A percentile compares a stretch with the other conserved stretches of the same genome.
phyloP scores from a whole-genome alignment of 2,888 invertebrate species.

The Aphrophora alni region DNA sequence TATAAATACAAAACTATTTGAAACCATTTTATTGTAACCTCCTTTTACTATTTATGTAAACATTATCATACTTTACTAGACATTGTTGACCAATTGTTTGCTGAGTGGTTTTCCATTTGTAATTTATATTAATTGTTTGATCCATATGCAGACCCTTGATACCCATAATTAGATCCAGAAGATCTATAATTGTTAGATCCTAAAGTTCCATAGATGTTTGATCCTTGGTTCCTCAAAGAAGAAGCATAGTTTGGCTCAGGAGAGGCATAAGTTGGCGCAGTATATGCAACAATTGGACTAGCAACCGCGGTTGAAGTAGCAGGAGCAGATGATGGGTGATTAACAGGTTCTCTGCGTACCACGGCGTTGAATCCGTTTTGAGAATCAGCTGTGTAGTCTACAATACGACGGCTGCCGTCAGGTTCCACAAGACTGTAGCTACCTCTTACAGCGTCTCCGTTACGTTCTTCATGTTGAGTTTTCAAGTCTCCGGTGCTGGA shows the following conservation, averaged over 20 bases:
- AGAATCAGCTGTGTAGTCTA: constrained; percentile 52
- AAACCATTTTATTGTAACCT: no score
- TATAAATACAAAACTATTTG: no score
- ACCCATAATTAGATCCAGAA: background rate
- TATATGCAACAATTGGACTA: constrained; percentile 35
- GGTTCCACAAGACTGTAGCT: constrained; percentile 47
- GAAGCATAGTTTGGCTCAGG: background rate
- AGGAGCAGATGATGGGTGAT: constrained; percentile 35
- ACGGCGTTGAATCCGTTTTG: constrained; percentile 53
- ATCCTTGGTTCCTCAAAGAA: background rate
- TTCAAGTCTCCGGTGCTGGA: constrained; percentile 51
- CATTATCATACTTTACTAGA: no score
- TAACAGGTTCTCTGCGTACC: constrained; percentile 48
- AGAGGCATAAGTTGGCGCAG: constrained; percentile 31
- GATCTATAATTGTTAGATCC: background rate
- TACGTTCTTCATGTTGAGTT: constrained; percentile 49
- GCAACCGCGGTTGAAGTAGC: constrained; percentile 14
- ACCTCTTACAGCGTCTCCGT: constrained; percentile 50
- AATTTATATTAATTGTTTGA: background rate
- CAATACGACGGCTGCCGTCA: constrained; percentile 40
- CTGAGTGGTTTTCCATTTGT: no score
- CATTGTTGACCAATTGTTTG: no score
- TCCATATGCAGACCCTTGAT: background rate
- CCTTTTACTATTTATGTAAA: no score
- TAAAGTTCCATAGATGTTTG: background rate